Base-by-base conservation (phyloP, 2,888 invertebrate genomes). In the Andrena hattorfiana region DNA sequence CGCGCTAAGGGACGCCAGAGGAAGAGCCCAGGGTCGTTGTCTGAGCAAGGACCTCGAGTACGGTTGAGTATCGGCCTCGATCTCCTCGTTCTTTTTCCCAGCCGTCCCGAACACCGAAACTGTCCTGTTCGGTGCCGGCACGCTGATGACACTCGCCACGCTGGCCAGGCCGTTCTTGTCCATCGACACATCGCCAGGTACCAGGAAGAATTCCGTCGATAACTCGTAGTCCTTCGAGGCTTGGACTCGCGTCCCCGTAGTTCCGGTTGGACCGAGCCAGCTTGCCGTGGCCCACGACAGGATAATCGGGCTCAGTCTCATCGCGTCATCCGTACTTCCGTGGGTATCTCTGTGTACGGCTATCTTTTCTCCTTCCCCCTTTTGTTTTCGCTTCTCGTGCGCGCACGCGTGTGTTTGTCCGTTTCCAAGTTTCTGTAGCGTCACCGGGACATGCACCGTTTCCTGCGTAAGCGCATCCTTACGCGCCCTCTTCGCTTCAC, bases 21-120 rank as follows among this genome's bases (percentile, higher is more conserved):
- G 98, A 86, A 98, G 96, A 51, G 98, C 98, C 99, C 99, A 99
- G 26, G 97, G 96, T 93, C 98, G 98, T 86, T 96, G 95, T 73
- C 97, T 95, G 67, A 97, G 94, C 70, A 95, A 94, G 87, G 94
- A 91, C 87, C 94, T 89, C 92, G 92, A 84, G 93, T 89, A 73
- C 63, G 81, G 66, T 51, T 77, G 83, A 23, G 77, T 79, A 63
- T 86, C 88, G 67, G 75, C 48, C 70, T 88, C 86, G 69, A 75
- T 74, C 77, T 85, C 81, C 76, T 82, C 88, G 67, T 74, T 60
- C 83, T 87, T 89, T 74, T 82, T 86, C 73, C 92, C 90, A 81
- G 91, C 86, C 35, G 32, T 86, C 83, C 69, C 89, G 80, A 89
- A 90, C 62, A 93, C 91, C 69, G 92, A 92, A 42, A 93, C 84